Evolutionary conservation across 2,113 vertebrate genomes (phyloP).

Genomic region (Brachirus orientalis): DNA sequence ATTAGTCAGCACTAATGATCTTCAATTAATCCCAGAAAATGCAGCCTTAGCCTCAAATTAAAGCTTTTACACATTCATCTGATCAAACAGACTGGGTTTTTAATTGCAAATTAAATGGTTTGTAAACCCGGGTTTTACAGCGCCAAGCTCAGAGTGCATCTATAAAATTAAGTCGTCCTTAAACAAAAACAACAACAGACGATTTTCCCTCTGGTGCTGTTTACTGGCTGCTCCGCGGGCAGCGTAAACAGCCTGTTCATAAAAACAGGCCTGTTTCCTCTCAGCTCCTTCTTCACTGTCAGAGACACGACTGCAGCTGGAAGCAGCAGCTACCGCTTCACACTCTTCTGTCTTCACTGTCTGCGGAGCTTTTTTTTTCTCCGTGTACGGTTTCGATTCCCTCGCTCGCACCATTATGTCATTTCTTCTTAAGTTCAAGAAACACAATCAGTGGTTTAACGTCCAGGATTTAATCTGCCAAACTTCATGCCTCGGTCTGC

Average conservation of each 20-base stretch:
- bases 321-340: not conserved
- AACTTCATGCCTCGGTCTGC: constrained; percentile 33
- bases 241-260: constrained; percentile 54
- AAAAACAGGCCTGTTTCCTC: constrained; percentile 47
- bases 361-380: not conserved
- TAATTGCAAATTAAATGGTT: constrained; percentile 55
- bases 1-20: no score
- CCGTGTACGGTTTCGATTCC: constrained; percentile 1
- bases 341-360: constrained; percentile 14
- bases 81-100: constrained; percentile 21
- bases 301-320: not conserved
- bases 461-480: constrained; percentile 36
- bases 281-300: constrained; percentile 14
- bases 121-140: constrained; percentile 61
- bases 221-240: constrained; percentile 54
- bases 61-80: no score
- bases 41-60: not conserved
- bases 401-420: constrained; percentile 36
- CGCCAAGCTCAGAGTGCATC: constrained; percentile 45
- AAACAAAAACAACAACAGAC: constrained; percentile 40
- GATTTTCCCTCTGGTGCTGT: constrained; percentile 51
- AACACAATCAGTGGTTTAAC: constrained; percentile 29
- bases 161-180: constrained; percentile 64
- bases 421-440: constrained; percentile 37
- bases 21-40: not conserved